Evolutionary conservation across 2,797 vertebrate genomes (phyloP), one percentile per base, ranked within the genome.

Genomic region (Nyctalus aviator): DNA sequence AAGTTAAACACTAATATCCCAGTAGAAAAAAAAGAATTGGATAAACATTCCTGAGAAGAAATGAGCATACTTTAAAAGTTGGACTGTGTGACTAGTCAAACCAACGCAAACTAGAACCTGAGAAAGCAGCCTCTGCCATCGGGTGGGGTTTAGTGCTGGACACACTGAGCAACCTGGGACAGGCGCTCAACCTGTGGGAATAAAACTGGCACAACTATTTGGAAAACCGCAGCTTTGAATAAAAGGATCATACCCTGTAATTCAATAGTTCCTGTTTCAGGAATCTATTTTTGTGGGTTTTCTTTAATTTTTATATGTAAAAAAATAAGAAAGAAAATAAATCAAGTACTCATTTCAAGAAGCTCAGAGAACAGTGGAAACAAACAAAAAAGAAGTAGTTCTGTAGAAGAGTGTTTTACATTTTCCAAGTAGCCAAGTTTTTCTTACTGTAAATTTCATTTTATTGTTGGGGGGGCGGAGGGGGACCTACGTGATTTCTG

Each of bases 41-140:
- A 94, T 64, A 91, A 95, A 89, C 32, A 90, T 88, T 93, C 88
- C 92, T 90, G 66, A 95, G 30, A 77, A 94, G 32, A 94, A 79
- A 64, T 48, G 73, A 88, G 91, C 75, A 79, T 62, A 91, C 64
- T 84, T 88, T 95, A 69, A 81, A 92, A 93, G 68, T 44, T 75
- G n/a, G 73, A 44, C 32, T 90, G 50, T 44, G 41, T 57, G 89
- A 89, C 83, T 78, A 93, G 82, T 78, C 79, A 85, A 93, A 89
- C 53, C 81, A 79, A 93, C 17, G 32, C 48, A 89, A 69, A 84
- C 84, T 50, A 50, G 92, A 79, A 59, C 73, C 68, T 64, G 57
- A 76, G 79, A 37, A 66, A 55, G 44, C 46, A 21, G 30, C 69
- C 59, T 93, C 59, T 59, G 64, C 66, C 78, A 1, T 18, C 12